phyloP scores from a whole-genome alignment of 2,888 invertebrate species.

The Nasonia oneida region DNA sequence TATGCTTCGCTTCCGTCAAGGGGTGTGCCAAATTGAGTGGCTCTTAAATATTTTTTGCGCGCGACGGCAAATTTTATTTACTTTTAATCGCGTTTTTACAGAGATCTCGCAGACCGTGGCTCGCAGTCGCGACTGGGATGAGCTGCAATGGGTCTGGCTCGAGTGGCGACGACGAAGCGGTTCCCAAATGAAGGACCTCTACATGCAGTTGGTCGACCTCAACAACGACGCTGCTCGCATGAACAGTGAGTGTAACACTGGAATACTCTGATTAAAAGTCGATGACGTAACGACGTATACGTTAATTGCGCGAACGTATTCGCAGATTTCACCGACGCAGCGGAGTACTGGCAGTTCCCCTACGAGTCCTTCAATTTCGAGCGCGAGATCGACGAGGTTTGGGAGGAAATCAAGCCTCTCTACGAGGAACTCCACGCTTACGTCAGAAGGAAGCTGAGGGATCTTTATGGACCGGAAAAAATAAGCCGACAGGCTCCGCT shows the following conservation, averaged over 20 bases:
- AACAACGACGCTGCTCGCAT: constrained; percentile 90
- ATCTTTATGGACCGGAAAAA: constrained; percentile 91
- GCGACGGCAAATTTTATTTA: neutral
- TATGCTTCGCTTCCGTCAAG: too few species aligned
- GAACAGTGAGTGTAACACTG: constrained; percentile 83
- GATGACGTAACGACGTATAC: neutral
- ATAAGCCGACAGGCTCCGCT: constrained; percentile 90
- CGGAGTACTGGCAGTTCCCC: constrained; percentile 93
- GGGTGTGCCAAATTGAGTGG: too few species aligned
- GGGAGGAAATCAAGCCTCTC: constrained; percentile 91
- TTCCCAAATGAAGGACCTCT: constrained; percentile 88
- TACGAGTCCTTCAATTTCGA: constrained; percentile 90
- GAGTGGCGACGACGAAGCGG: constrained; percentile 92
- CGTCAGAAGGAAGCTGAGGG: constrained; percentile 90
- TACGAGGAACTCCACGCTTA: constrained; percentile 95
- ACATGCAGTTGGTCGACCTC: constrained; percentile 88
- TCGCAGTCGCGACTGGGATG: constrained; percentile 91
- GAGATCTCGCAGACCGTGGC: constrained; percentile 86
- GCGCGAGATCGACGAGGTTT: constrained; percentile 89
- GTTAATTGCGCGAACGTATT: constrained; percentile 60
- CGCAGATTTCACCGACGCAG: constrained; percentile 92
- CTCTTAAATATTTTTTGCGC: too few species aligned
- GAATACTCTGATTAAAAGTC: neutral
- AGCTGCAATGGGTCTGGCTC: constrained; percentile 92
- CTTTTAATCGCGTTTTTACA: constrained; percentile 67